Base-by-base conservation (phyloP, 92 coral and sea anemone genomes). In the Umimayanthus chanpuru region DNA sequence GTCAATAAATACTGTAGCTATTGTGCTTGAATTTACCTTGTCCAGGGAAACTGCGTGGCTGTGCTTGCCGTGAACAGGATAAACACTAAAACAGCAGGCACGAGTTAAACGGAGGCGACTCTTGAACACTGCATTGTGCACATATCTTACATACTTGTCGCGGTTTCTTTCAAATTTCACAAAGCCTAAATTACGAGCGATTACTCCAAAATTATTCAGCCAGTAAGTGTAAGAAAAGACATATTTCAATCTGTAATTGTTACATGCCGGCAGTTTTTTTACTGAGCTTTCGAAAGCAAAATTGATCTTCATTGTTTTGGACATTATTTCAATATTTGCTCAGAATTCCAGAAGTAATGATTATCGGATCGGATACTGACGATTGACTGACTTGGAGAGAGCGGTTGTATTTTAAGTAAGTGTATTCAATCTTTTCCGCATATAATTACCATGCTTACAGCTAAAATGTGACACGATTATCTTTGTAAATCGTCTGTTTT, bases 71-170 rank as follows among this genome's bases (percentile, higher is more conserved):
- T 43, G 79, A 75, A 39, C 79, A 75, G 53, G 77, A 30, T 73
- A 21, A 39, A 6, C 23, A 39, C 25, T 50, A 75, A 21, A 39
- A 6, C 23, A 39, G 44, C 79, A 75, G 21, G 79, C 28, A 43
- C 14, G 25, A 38, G 18, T 15, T 47, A 14, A 47, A 47, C 78
- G 44, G 47, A 15, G 7, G 4, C 43, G 9, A 39, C 65, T 14
- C 65, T 72, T 21, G 41, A 72, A 43, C 77, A 73, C 29, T 40
- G 25, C 79, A 75, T 39, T 40, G 28, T 39, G 49, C 44, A 43
- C 53, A 39, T 75, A 75, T 18, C 79, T 75, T 21, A n/a, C 79
- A 43, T 39, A 43, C 50, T 74, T 74, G 23, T 36, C 79, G 79
- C 20, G 79, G 79, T 74, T 74, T 39, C 77, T 21, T 74, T 74